Conservation (phyloP, 1,140 invertebrate genomes). For the Lepeophtheirus salmonis region DNA sequence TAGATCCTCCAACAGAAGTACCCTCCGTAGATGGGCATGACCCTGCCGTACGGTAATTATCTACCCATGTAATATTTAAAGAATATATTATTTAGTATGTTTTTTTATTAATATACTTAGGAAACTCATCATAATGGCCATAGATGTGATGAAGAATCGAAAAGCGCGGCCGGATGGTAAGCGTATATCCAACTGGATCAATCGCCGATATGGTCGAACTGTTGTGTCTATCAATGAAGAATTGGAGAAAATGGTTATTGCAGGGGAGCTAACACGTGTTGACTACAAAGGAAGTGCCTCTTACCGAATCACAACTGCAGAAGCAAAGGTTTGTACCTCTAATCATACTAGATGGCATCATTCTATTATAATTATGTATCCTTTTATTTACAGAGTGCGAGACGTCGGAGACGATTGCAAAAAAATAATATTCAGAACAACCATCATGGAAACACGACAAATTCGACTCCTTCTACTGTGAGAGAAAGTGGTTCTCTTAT, state of each 20-base stretch:
- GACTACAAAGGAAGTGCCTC: conserved; percentile 18
- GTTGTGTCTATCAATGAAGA: conserved; percentile 2
- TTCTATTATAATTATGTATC: background rate
- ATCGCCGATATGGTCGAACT: conserved; percentile 8
- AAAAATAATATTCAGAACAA: background rate
- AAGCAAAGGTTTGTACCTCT: conserved; percentile 5
- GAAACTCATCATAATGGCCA: conserved; percentile 12
- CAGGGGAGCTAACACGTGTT: conserved; percentile 5
- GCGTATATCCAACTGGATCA: conserved; percentile 17
- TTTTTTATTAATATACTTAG: background rate
- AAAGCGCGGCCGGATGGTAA: conserved; percentile 16
- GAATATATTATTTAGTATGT: background rate
- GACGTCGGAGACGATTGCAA: background rate
- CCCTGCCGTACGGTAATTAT: background rate
- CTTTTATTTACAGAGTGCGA: background rate
- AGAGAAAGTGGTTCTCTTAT: background rate
- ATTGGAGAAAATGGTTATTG: background rate
- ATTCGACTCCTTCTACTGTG: background rate
- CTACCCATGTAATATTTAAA: no score
- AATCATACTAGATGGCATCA: background rate
- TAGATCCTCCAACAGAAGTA: background rate
- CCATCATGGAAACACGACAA: background rate
- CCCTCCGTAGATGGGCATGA: conserved; percentile 5
- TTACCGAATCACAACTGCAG: background rate
- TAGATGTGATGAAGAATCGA: conserved; percentile 17